Base-by-base conservation (phyloP, 1,140 invertebrate species). In the Bombyx mandarina region DNA sequence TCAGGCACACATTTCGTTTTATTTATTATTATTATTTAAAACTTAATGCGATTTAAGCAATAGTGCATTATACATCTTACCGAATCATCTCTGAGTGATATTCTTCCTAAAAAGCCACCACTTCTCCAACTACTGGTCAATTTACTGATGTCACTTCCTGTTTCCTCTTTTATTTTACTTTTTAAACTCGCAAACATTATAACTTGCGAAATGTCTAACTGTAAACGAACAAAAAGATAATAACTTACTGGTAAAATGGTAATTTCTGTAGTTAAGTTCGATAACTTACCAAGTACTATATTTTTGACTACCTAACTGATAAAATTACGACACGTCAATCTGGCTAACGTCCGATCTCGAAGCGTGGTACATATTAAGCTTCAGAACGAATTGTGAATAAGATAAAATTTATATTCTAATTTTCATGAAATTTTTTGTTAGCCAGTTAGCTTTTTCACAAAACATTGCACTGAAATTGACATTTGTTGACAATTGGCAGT, bases 81-180 rank as follows among this genome's bases (percentile, higher is more conserved):
- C 45, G 82, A 82, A 62, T 84, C 84, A 73, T 86, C 82, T 67
- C 77, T 75, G 9, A 80, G 65, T 12, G 79, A 64, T 57, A 86
- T 77, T 62, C 84, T 63, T n/a, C 84, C 76, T 42, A 87, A 67
- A 69, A 87, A 84, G 8, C 79, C 76, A 52, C 84, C 84, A 67
- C 60, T 82, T 9, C 82, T 72, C 84, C 84, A 87, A 64, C 72
- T 86, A 63, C 75, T 87, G 0, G 84, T 84, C 56, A 87, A 56
- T 69, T 78, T 87, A 56, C 82, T 82, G n/a, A 86, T 66, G 58
- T 87, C 84, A 57, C 79, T 87, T 35, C 84, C 84, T 66, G 84
- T 86, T 70, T 87, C 84, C 65, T 87, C 84, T 60, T 84, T 85
- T 60, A 87, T 87, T 69, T 86, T 87, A 71, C 81, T 87, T 67